These are phyloP conservation scores for Ichneumoninae sp. DNA, from an alignment of 2,888 invertebrate genomes.

Conservation along the genomic window DNA sequence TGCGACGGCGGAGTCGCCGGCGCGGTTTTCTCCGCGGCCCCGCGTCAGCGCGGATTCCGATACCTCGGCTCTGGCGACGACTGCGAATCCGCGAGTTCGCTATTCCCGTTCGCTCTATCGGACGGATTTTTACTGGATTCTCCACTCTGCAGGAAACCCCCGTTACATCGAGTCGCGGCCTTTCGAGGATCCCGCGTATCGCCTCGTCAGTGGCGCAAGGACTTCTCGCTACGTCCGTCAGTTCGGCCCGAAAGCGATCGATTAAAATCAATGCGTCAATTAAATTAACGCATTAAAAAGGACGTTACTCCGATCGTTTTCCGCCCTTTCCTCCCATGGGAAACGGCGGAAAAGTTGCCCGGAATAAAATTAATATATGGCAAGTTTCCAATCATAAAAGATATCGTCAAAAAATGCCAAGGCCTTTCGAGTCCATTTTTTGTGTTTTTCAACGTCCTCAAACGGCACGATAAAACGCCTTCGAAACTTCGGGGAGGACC, in stretches of 20 bases:
- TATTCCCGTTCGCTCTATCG: constrained; percentile 63
- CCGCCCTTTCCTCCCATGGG: too few species aligned
- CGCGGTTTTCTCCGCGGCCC: constrained; percentile 60
- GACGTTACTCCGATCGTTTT: too few species aligned
- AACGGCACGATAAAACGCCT: too few species aligned
- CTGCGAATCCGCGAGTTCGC: constrained; percentile 22
- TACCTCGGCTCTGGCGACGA: constrained; percentile 53
- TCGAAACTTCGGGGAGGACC: too few species aligned
- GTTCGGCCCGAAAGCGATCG: constrained; percentile 38
- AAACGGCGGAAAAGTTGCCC: too few species aligned
- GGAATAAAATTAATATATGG: too few species aligned
- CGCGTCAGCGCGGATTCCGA: constrained; percentile 53
- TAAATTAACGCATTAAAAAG: background rate
- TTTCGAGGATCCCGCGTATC: background rate
- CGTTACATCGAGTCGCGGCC: constrained; percentile 5
- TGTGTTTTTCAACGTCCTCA: too few species aligned
- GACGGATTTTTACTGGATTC: background rate
- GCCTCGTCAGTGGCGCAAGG: background rate
- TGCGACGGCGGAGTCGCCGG: constrained; percentile 53
- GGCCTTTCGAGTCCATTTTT: too few species aligned
- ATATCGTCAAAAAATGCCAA: too few species aligned
- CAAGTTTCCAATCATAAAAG: too few species aligned
- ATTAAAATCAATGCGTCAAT: constrained; percentile 36
- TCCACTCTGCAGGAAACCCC: constrained; percentile 69
- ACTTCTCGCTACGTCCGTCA: constrained; percentile 38